These are phyloP conservation scores for Octodonta nipae DNA, from an alignment of 2,888 invertebrate genomes.

Conservation along the genomic window DNA sequence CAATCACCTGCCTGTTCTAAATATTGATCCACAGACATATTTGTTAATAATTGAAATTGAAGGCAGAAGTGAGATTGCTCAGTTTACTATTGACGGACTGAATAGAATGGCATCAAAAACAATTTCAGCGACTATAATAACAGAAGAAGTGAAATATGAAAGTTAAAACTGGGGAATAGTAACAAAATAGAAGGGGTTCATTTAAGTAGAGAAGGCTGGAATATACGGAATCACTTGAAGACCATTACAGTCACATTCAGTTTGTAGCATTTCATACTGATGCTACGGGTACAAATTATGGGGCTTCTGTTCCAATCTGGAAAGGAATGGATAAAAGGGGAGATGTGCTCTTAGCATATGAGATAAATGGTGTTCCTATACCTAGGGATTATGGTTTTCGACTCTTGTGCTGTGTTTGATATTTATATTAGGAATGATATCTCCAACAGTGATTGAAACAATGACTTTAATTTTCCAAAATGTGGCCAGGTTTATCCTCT, in stretches of 20 bases:
- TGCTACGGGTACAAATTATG: conserved; percentile 72
- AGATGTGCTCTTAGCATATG: conserved; percentile 77
- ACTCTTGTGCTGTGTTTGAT: too few species aligned
- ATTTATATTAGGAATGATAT: too few species aligned
- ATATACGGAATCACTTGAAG: conserved; percentile 42
- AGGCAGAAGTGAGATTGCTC: conserved; percentile 35
- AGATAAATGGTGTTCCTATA: conserved; percentile 83
- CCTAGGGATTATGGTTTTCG: conserved; percentile 85
- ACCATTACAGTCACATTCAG: conserved; percentile 49
- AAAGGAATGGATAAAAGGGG: conserved; percentile 63
- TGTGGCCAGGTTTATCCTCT: too few species aligned
- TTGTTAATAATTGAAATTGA: conserved; percentile 55
- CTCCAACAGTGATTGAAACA: too few species aligned
- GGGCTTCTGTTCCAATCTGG: conserved; percentile 75
- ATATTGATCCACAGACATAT: conserved; percentile 52
- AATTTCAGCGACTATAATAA: conserved; percentile 81
- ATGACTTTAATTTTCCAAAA: too few species aligned
- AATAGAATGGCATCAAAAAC: conserved; percentile 55
- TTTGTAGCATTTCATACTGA: conserved; percentile 79
- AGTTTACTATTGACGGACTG: conserved; percentile 50
- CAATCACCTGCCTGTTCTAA: conserved; percentile 93
- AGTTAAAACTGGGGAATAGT: conserved; percentile 76
- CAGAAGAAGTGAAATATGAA: conserved; percentile 80
- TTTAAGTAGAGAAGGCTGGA: conserved; percentile 52
- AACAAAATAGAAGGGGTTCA: conserved; percentile 75